Evolutionary conservation across 2,888 invertebrate genomes (phyloP).

Genomic region (Meta bourneti): DNA sequence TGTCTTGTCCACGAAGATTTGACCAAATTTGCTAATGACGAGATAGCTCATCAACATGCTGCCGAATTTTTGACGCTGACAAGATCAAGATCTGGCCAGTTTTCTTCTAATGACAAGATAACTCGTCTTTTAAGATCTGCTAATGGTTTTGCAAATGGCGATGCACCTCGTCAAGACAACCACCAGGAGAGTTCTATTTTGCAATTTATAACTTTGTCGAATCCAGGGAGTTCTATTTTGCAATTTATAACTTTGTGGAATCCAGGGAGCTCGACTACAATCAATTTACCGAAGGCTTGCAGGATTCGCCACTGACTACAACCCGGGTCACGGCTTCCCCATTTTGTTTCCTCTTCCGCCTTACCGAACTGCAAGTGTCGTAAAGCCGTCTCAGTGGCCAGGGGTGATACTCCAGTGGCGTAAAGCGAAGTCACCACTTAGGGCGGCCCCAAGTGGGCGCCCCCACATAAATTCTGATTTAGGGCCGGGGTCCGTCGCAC

Average conservation of each 20-base stretch:
- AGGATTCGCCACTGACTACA: too few relatives aligned
- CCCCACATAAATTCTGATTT: conserved; percentile 69
- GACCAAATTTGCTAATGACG: too few relatives aligned
- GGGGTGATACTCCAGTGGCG: conserved; percentile 60
- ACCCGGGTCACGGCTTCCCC: neutral
- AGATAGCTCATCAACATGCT: too few relatives aligned
- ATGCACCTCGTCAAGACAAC: too few relatives aligned
- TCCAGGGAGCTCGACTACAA: neutral
- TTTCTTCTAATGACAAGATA: too few relatives aligned
- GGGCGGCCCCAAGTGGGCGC: conserved; percentile 38
- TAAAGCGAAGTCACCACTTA: conserved; percentile 55
- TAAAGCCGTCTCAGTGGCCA: conserved; percentile 38
- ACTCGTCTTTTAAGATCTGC: too few relatives aligned
- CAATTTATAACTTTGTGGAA: neutral
- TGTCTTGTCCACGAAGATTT: too few relatives aligned
- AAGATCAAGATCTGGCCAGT: too few relatives aligned
- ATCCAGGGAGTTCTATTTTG: neutral
- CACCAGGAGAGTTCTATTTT: neutral
- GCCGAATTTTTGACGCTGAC: too few relatives aligned
- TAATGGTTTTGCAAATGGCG: too few relatives aligned
- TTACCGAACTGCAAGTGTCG: conserved; percentile 7
- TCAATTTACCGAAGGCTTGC: neutral
- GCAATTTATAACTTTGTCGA: neutral
- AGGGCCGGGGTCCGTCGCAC: neutral
- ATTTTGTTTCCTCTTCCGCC: neutral